Conservation (phyloP, 2,888 invertebrate species). For the Dicyrtomina minuta region DNA sequence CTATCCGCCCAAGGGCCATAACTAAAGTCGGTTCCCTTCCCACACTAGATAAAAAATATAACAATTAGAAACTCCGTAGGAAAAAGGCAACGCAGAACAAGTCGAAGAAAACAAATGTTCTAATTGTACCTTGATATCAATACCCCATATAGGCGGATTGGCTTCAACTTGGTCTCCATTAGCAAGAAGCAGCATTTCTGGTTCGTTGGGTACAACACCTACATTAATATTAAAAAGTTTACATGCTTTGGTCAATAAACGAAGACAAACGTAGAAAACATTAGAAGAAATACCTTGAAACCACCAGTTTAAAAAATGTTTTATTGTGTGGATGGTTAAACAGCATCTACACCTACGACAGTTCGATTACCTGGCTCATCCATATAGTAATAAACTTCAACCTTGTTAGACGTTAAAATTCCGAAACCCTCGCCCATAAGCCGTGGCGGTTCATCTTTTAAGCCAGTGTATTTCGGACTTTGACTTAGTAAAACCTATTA, state of each 20-base stretch:
- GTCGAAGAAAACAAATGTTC: background rate
- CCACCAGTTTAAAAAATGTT: background rate
- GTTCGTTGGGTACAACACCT: slow-evolving; percentile 83
- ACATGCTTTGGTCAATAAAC: too few species aligned
- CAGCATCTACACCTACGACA: background rate
- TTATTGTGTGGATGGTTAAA: background rate
- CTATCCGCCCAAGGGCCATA: slow-evolving; percentile 99
- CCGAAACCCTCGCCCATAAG: slow-evolving; percentile 99
- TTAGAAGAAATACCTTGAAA: too few species aligned
- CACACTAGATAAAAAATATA: slow-evolving; percentile 62
- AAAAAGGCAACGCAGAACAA: background rate
- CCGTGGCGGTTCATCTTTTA: slow-evolving; percentile 90
- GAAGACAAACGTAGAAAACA: too few species aligned
- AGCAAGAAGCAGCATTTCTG: slow-evolving; percentile 81
- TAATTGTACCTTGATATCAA: slow-evolving; percentile 73
- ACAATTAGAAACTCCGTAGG: too few species aligned
- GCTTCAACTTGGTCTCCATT: slow-evolving; percentile 92
- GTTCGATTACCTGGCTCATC: slow-evolving; percentile 79
- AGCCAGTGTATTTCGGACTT: slow-evolving; percentile 89
- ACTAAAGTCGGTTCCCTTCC: slow-evolving; percentile 93
- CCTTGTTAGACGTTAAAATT: slow-evolving; percentile 89
- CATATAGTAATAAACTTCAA: slow-evolving; percentile 95
- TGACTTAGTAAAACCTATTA: slow-evolving; percentile 83
- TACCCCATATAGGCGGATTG: slow-evolving; percentile 91
- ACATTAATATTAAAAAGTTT: background rate